Evolutionary conservation across 2,113 vertebrate species (phyloP).

Genomic region (Malurus cyaneus): DNA sequence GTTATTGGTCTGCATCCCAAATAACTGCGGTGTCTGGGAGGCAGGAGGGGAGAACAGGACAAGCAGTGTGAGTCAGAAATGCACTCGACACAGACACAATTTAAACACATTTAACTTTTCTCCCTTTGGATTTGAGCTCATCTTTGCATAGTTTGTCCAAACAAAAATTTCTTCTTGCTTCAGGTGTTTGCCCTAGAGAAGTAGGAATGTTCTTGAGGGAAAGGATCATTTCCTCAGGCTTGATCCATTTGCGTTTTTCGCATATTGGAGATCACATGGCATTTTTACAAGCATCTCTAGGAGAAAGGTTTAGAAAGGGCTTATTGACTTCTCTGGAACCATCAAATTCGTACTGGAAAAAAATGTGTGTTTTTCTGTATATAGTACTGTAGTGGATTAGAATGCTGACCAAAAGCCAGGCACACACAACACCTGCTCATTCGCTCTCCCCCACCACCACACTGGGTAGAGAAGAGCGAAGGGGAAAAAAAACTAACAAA

Average conservation of each 20-base stretch:
- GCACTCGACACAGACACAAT: not conserved
- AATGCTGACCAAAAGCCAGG: no score
- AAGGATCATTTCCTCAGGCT: not conserved
- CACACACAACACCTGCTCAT: no score
- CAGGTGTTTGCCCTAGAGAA: not conserved
- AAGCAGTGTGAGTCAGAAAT: not conserved
- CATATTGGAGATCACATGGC: accelerated
- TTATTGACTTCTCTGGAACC: not conserved
- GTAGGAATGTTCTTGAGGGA: not conserved
- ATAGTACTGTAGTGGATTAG: no score
- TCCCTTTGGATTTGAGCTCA: not conserved
- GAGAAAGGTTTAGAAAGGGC: not conserved
- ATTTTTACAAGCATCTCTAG: not conserved
- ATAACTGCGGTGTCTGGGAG: not conserved
- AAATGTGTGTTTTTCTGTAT: not conserved
- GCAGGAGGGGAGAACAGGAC: not conserved
- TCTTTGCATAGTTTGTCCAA: not conserved
- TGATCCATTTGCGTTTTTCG: not conserved
- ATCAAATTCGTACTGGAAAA: not conserved
- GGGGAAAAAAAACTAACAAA: no score
- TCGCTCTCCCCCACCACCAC: no score
- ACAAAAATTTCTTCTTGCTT: not conserved
- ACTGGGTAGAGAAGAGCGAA: no score
- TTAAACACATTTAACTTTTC: not conserved
- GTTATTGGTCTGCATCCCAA: not conserved